Evolutionary conservation across 2,888 invertebrate species (phyloP), one percentile per base, ranked within the genome.

Genomic region (Spilosoma lubricipeda): DNA sequence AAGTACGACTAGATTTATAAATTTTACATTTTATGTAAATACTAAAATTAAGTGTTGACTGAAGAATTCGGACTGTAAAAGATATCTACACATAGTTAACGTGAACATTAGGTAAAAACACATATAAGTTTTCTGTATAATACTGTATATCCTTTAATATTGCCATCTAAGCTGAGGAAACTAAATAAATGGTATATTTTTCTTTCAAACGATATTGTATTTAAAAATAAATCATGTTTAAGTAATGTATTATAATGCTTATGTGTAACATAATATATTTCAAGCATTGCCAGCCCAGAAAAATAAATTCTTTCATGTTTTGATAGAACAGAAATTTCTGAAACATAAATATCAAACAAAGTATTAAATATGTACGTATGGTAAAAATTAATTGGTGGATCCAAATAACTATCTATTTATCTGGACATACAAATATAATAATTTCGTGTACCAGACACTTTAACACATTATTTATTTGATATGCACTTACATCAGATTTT

Each of bases 371-470:
- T 30, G 23, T 48, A 11, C 39, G 30, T 27, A 67, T 33, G 5
- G 9, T 27, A 67, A 67, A n/a, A 67, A 23, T 23, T 9, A 48
- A 48, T 27, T 30, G 33, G 30, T 39, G 5, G 30, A 13, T 67
- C 18, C 11, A 18, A 42, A 59, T 69, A 23, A 33, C 20, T 69
- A 69, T 69, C 1, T 63, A 63, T 70, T 70, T 59, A 27, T 63
- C 59, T 42, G 52, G 59, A 33, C 30, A 30, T 30, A 59, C 70
- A 42, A 69, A n/a, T n/a, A 33, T 36, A 15, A 33, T 39, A 81
- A 82, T 80, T 75, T 80, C 81, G 91, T 91, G 91, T 91, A 84
- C 91, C 91, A 90, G 90, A 91, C 91, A 91, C 91, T 76, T 80
- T 81, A 78, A 81, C 75, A 82, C 82, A 83, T 76, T 18, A 67